Base-by-base conservation (phyloP, 1,140 invertebrate genomes). In the Diachasma alloeum region DNA sequence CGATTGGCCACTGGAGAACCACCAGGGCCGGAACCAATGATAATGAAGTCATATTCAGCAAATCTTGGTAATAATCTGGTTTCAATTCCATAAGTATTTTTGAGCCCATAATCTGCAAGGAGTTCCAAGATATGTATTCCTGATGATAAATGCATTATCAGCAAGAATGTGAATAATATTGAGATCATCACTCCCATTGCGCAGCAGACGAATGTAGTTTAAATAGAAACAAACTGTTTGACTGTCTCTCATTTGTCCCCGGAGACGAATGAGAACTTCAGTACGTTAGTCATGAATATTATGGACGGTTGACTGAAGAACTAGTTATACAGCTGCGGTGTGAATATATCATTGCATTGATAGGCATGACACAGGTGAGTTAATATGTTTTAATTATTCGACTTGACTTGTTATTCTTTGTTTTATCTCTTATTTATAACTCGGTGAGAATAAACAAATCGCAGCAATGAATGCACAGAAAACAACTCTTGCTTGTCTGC, bases 1-100 rank as follows among this genome's bases (percentile, higher is more conserved):
- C 93, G 88, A 77, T 91, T 92, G 0, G 93, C 92, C 13, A 94
- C 72, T 1, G 91, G 91, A n/a, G 91, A 91, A 11, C 93, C 93
- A 0, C 91, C 91, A 0, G 92, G 92, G 19, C 93, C 93, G 1
- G 92, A 46, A 11, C 56, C 56, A 22, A 59, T 22, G 19, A 59
- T 26, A 59, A 59, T 59, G 13, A 59, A 59, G 13, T 59, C 56
- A 59, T 59, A 59, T 59, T 46, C 44, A 11, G 10, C 10, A 9
- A 11, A 46, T n/a, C 44, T 46, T 46, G 44, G 44, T 46, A 46
- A n/a, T n/a, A 11, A 46, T 46, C n/a, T n/a, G 66, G 31, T 17
- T 36, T 36, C 4, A 68, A 68, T 68, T 37, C 66, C 37, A 37
- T 68, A 31, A 11, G 37, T 31, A 10, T 31, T 42, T 17, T 11